phyloP scores from a whole-genome alignment of 2,888 invertebrate genomes.

The Amiota minor region DNA sequence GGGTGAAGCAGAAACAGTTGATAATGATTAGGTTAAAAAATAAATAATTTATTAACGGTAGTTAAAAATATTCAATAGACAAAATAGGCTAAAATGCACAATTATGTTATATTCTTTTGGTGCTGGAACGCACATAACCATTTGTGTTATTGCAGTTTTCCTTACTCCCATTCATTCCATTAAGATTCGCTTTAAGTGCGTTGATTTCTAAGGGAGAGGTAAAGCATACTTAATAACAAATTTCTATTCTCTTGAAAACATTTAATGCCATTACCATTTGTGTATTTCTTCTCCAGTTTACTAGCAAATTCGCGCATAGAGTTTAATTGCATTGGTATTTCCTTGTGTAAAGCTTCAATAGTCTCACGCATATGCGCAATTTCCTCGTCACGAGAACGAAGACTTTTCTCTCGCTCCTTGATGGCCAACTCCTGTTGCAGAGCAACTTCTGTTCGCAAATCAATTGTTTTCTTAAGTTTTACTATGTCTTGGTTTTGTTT shows the following conservation, averaged over 20 bases:
- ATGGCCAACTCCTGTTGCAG: conserved; percentile 70
- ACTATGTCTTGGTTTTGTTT: conserved; percentile 68
- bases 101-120: conserved; percentile 44
- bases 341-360: conserved; percentile 59
- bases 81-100: conserved; percentile 9
- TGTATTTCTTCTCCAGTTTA: conserved; percentile 68
- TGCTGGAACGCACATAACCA: conserved; percentile 14
- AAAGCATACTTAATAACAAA: neutral
- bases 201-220: conserved; percentile 47
- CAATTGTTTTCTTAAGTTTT: conserved; percentile 65
- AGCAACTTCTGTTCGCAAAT: conserved; percentile 71
- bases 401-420: conserved; percentile 61
- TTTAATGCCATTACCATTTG: conserved; percentile 61
- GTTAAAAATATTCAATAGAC: conserved; percentile 33
- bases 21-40: conserved; percentile 41
- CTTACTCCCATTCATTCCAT: conserved; percentile 40
- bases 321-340: conserved; percentile 67
- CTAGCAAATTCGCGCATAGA: conserved; percentile 67
- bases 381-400: conserved; percentile 59
- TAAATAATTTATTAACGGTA: conserved; percentile 43
- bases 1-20: conserved; percentile 50
- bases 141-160: conserved; percentile 45
- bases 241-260: neutral
- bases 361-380: conserved; percentile 55
- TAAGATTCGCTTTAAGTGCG: conserved; percentile 46